These are phyloP conservation scores for Acrobasis suavella DNA, from an alignment of 2,888 invertebrate genomes.

Conservation along the genomic window DNA sequence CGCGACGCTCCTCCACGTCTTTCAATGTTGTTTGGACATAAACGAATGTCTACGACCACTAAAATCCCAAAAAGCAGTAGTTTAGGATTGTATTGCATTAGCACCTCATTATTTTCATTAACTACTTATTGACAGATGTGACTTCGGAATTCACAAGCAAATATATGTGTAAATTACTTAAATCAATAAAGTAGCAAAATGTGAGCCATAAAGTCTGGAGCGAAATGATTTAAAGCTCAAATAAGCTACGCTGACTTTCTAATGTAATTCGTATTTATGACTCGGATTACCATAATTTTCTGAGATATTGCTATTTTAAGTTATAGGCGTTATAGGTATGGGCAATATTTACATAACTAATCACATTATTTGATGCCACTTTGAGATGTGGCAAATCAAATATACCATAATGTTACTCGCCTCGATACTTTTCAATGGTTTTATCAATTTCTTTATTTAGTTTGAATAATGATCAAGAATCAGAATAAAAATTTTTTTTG, in stretches of 20 bases:
- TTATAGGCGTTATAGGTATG: conserved; percentile 38
- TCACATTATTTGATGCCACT: conserved; percentile 1
- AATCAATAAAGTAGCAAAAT: conserved; percentile 34
- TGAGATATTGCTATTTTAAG: conserved; percentile 52
- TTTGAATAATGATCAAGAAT: too few species aligned
- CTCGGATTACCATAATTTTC: conserved; percentile 51
- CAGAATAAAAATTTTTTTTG: too few species aligned
- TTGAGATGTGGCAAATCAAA: conserved; percentile 17
- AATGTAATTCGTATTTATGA: conserved; percentile 52
- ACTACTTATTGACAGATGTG: not conserved
- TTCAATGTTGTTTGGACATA: conserved; percentile 46
- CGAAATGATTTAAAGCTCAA: conserved; percentile 52
- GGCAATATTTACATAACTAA: conserved; percentile 27
- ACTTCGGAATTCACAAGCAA: not conserved
- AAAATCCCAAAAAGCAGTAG: not conserved
- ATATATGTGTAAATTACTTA: not conserved
- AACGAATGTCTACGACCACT: conserved; percentile 29
- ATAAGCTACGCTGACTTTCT: conserved; percentile 51
- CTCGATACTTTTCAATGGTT: not conserved
- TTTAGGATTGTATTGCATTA: not conserved
- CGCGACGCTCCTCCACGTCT: conserved; percentile 41
- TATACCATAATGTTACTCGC: not conserved
- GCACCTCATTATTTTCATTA: not conserved
- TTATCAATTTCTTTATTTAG: too few species aligned
- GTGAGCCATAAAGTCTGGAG: conserved; percentile 21